Evolutionary conservation across 1,140 invertebrate genomes (phyloP).

Genomic region (Chlorops oryzae): DNA sequence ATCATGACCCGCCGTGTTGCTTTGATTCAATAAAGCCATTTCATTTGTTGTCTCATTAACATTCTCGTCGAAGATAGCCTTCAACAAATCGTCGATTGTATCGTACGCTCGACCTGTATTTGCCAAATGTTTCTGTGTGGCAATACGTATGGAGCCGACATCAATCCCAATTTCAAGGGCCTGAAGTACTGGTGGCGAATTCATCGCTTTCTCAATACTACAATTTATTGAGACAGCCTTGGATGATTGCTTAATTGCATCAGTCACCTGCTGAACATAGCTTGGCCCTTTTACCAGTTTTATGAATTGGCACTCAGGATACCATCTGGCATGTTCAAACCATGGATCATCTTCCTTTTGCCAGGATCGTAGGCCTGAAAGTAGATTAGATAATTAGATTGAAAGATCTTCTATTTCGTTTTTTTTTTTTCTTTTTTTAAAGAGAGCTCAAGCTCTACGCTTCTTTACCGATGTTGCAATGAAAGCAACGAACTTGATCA

Average conservation of each 20-base stretch:
- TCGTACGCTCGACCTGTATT: slow-evolving; percentile 51
- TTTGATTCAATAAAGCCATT: slow-evolving; percentile 56
- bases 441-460: too few species aligned
- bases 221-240: slow-evolving; percentile 16
- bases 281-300: slow-evolving; percentile 69
- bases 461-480: slow-evolving; percentile 87
- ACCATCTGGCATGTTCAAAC: slow-evolving; percentile 87
- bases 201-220: slow-evolving; percentile 46
- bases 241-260: slow-evolving; percentile 4
- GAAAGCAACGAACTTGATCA: slow-evolving; percentile 78
- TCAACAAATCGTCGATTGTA: slow-evolving; percentile 60
- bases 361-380: slow-evolving; percentile 82
- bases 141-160: slow-evolving; percentile 59
- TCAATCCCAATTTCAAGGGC: slow-evolving; percentile 65
- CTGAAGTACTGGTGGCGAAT: slow-evolving; percentile 52
- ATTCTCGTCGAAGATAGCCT: slow-evolving; percentile 58
- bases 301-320: slow-evolving; percentile 75
- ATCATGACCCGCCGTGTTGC: too few species aligned
- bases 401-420: too few species aligned
- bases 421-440: too few species aligned
- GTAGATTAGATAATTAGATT: too few species aligned
- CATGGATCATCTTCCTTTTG: slow-evolving; percentile 78
- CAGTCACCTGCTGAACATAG: slow-evolving; percentile 56
- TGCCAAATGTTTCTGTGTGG: slow-evolving; percentile 47
- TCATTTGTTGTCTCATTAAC: slow-evolving; percentile 57